Evolutionary conservation across 2,888 invertebrate species (phyloP), one percentile per base, ranked within the genome.

Genomic region (Dicyrtoma fusca): DNA sequence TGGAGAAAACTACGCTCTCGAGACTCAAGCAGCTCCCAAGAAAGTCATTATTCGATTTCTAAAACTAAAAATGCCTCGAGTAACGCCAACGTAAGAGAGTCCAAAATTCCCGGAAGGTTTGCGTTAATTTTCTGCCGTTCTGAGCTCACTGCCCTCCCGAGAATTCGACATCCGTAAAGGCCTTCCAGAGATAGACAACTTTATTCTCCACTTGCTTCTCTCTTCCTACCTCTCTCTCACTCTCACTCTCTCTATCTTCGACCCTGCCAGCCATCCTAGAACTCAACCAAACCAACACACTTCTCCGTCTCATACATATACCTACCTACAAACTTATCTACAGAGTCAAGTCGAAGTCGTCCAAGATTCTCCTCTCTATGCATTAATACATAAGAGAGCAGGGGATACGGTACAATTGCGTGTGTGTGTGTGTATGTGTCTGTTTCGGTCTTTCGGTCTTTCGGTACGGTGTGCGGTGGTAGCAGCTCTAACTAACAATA

Each of bases 61-160:
- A 79, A 80, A 81, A 81, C 78, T 78, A 79, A 80, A 80, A 80
- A 80, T 79, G 78, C 80, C 77, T 77, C 77, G 69, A 79, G 79
- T 78, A 79, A 79, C 76, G 75, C 76, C 76, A 76, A 77, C 76
- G 79, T 77, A 78, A 77, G 78, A 77, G 78, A 78, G 78, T 76
- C 77, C 76, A 76, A 77, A 78, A 78, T 76, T 78, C 79, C 81
- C 81, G 72, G 71, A 76, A 77, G 79, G 76, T 77, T 86, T 86
- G 86, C 88, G 88, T 89, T 89, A 89, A 89, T 89, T 89, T 89
- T 89, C 89, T 88, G 88, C 88, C 88, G 88, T 88, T 88, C 88
- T 89, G 89, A 88, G 88, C 88, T 88, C 88, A 89, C 86, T 87
- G 87, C 88, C 85, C 88, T 85, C 88, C 79, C 81, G 88, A 87